Conservation (phyloP, 2,888 invertebrate genomes). For the Caenorhabditis sp. region DNA sequence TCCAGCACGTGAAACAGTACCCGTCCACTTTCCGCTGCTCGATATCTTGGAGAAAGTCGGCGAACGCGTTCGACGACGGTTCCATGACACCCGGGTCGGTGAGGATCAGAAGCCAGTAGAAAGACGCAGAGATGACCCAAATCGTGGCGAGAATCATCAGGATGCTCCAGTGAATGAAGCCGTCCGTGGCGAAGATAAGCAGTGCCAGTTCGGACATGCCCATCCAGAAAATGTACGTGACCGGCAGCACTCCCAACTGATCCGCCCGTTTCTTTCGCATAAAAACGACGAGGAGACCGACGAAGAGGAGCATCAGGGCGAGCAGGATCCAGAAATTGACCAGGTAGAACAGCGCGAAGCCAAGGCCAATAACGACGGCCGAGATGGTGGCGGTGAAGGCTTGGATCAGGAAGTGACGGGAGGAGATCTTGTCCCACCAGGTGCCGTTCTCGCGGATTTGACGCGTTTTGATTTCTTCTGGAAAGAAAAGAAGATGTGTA, state of each 20-base stretch:
- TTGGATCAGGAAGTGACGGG: slow-evolving; percentile 31
- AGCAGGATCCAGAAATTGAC: slow-evolving; percentile 48
- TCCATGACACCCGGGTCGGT: slow-evolving; percentile 42
- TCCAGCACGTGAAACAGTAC: slow-evolving; percentile 65
- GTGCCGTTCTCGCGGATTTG: slow-evolving; percentile 24
- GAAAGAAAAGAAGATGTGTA: background rate
- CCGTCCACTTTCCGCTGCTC: slow-evolving; percentile 8
- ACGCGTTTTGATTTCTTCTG: slow-evolving; percentile 22
- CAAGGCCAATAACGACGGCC: slow-evolving; percentile 9
- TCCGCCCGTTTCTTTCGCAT: slow-evolving; percentile 23
- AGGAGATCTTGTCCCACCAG: slow-evolving; percentile 9
- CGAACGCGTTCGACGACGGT: slow-evolving; percentile 11
- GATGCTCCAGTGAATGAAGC: slow-evolving; percentile 45
- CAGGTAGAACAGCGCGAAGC: slow-evolving; percentile 10
- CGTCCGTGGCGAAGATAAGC: slow-evolving; percentile 44
- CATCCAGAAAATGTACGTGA: slow-evolving; percentile 51
- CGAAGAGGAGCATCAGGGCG: too few species aligned
- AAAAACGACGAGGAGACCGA: slow-evolving; percentile 16
- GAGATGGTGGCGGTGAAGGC: slow-evolving; percentile 27
- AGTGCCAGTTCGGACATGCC: slow-evolving; percentile 45
- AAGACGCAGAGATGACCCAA: slow-evolving; percentile 32
- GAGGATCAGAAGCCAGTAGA: slow-evolving; percentile 39
- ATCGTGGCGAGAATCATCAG: slow-evolving; percentile 28
- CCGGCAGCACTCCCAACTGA: slow-evolving; percentile 36
- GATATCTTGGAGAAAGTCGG: slow-evolving; percentile 26